These are phyloP conservation scores for Hydropsyche betteni DNA, from an alignment of 2,888 invertebrate species.

Conservation along the genomic window DNA sequence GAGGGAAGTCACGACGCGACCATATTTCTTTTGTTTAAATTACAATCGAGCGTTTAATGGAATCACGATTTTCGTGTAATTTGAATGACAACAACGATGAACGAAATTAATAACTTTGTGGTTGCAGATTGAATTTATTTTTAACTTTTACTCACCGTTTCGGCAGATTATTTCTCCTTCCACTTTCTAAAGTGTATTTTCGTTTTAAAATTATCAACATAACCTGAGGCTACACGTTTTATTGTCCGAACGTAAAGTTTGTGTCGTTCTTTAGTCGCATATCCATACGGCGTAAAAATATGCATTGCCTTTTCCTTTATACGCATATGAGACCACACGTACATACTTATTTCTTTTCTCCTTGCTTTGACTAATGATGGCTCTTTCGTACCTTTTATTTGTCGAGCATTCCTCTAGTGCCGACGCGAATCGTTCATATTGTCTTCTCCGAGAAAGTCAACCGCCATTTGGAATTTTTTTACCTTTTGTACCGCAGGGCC, in stretches of 20 bases:
- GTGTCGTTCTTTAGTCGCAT: not conserved
- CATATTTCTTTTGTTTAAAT: too few species aligned
- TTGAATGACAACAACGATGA: slow-evolving; percentile 10
- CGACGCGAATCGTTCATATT: slow-evolving; percentile 30
- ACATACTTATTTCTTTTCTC: slow-evolving; percentile 16
- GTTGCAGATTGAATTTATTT: slow-evolving; percentile 5
- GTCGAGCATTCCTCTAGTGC: slow-evolving; percentile 1
- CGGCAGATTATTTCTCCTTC: not conserved
- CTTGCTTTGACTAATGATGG: slow-evolving; percentile 25
- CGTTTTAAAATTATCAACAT: not conserved
- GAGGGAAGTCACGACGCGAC: too few species aligned
- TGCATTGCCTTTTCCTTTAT: too few species aligned
- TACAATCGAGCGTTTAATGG: too few species aligned
- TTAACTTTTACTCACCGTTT: not conserved
- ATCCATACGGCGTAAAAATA: too few species aligned
- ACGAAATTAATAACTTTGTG: slow-evolving; percentile 9
- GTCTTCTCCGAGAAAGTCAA: slow-evolving; percentile 34
- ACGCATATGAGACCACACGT: not conserved
- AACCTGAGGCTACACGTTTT: not conserved
- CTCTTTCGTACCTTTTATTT: slow-evolving; percentile 20
- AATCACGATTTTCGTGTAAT: slow-evolving; percentile 10
- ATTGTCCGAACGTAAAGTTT: not conserved
- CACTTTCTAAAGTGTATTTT: slow-evolving; percentile 2
- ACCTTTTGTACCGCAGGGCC: slow-evolving; percentile 34
- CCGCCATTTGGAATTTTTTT: not conserved